Evolutionary conservation across 2,113 vertebrate genomes (phyloP).

Genomic region (Lipophrys pholis): DNA sequence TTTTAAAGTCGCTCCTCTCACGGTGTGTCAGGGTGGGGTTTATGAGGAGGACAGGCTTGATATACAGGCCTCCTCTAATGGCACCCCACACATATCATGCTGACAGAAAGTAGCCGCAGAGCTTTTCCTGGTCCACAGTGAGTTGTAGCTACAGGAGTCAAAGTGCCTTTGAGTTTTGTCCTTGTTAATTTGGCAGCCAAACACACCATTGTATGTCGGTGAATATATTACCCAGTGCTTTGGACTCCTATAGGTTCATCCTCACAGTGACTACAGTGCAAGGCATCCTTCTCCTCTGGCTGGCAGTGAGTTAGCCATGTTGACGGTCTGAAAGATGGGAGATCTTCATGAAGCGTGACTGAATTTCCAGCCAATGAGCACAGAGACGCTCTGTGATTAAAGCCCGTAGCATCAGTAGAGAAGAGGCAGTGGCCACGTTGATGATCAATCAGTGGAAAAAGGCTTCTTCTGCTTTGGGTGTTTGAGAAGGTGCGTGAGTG

Average conservation of each 20-base stretch:
- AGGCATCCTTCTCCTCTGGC: no score
- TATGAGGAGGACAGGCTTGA: conserved; percentile 43
- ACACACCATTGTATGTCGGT: conserved; percentile 21
- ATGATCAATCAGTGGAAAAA: background rate
- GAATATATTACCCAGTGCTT: no score
- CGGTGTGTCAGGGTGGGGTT: conserved; percentile 19
- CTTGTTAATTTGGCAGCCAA: conserved; percentile 1
- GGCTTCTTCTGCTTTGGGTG: background rate
- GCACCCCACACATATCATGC: conserved; percentile 19
- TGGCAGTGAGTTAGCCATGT: conserved; percentile 4
- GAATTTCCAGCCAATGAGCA: background rate
- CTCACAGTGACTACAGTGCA: no score
- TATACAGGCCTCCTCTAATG: conserved; percentile 43
- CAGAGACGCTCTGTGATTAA: conserved; percentile 2
- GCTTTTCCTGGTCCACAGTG: background rate
- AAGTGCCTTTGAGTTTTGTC: conserved; percentile 31
- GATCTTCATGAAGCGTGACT: conserved; percentile 25
- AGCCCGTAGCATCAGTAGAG: conserved; percentile 4
- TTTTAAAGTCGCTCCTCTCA: conserved; percentile 40
- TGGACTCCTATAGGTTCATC: no score
- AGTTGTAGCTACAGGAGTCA: background rate
- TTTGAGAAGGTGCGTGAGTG: background rate
- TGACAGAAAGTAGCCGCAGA: conserved; percentile 16
- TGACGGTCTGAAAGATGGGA: background rate
- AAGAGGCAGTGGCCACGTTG: background rate